A percentile compares a stretch with the other conserved stretches of the same genome.
These are phyloP conservation scores for Apamea crenata DNA, from an alignment of 2,888 invertebrate species.

Conservation along the genomic window DNA sequence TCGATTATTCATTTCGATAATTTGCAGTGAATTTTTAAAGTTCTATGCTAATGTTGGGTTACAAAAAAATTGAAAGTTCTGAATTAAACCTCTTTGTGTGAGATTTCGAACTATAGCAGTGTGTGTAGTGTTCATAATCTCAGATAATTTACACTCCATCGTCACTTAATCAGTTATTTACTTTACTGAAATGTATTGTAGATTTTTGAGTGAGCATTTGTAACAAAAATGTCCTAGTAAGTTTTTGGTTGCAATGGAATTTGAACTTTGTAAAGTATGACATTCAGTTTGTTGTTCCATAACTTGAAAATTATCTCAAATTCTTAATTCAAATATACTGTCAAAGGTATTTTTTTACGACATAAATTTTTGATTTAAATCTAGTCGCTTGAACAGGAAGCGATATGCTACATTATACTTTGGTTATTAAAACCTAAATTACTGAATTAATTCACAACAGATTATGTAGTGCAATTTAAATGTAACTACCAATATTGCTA, in stretches of 20 bases:
- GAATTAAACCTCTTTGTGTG: neutral
- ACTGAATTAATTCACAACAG: neutral
- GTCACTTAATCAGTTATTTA: neutral
- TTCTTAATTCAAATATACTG: neutral
- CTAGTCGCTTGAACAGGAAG: neutral
- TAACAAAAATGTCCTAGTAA: neutral
- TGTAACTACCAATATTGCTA: neutral
- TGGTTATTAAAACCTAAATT: neutral
- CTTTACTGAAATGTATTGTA: neutral
- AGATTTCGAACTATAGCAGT: neutral
- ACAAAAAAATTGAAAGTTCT: neutral
- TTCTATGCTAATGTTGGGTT: neutral
- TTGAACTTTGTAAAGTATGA: neutral
- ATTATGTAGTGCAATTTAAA: neutral
- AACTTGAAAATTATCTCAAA: neutral
- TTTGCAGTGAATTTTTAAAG: neutral
- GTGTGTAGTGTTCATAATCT: neutral
- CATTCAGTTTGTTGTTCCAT: neutral
- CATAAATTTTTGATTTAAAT: neutral
- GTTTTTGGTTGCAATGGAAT: no score
- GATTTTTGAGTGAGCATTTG: neutral
- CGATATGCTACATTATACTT: neutral
- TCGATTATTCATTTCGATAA: constrained; percentile 33
- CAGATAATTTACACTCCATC: neutral
- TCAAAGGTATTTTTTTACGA: neutral